phyloP scores from a whole-genome alignment of 2,113 vertebrate species.

The Xerus inauris region DNA sequence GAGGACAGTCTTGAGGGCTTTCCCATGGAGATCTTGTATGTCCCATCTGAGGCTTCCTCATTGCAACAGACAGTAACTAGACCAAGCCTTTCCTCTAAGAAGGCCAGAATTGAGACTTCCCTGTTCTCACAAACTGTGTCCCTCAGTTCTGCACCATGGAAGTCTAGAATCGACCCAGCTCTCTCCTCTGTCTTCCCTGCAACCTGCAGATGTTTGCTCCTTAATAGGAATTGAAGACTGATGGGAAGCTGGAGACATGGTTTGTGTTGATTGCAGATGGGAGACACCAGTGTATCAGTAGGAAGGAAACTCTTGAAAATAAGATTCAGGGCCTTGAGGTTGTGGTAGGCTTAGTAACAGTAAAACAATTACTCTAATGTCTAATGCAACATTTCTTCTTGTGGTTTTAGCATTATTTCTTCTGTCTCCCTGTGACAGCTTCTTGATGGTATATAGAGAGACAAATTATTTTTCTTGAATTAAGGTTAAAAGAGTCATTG shows the following conservation, averaged over 20 bases:
- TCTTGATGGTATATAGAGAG: not conserved
- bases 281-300: too few species aligned
- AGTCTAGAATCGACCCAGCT: not conserved
- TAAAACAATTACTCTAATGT: not conserved
- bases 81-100: not conserved
- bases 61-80: not conserved
- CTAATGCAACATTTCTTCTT: not conserved
- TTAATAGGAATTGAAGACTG: too few species aligned
- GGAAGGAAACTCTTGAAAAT: too few species aligned
- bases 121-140: not conserved
- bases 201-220: not conserved
- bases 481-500: not conserved
- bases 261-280: too few species aligned
- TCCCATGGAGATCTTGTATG: not conserved
- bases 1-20: not conserved
- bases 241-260: too few species aligned
- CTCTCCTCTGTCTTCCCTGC: too few species aligned
- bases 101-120: not conserved
- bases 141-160: not conserved
- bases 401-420: not conserved
- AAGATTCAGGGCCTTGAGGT: too few species aligned
- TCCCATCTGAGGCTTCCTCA: not conserved
- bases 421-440: not conserved
- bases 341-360: too few species aligned
- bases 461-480: not conserved